A percentile compares a stretch with the other conserved stretches of the same genome.
Evolutionary conservation across 2,797 vertebrate species (phyloP).

Genomic region (Chromobotia macracanthus): DNA sequence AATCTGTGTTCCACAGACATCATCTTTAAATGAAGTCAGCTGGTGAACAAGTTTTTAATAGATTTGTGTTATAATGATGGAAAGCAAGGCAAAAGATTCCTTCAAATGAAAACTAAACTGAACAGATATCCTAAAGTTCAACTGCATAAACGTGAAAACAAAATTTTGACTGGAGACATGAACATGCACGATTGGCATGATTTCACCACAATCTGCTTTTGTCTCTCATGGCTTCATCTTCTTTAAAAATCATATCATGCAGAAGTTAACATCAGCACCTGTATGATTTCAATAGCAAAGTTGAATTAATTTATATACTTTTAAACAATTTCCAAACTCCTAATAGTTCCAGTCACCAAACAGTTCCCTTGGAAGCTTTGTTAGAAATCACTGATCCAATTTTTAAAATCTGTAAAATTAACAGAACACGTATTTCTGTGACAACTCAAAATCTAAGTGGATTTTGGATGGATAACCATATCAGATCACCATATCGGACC

Average conservation of each 20-base stretch:
- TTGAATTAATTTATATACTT: too few species aligned
- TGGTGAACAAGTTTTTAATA: not conserved
- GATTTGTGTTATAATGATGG: not conserved
- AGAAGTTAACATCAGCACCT: constrained; percentile 6
- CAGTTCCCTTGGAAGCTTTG: not conserved
- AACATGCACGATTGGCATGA: constrained; percentile 56
- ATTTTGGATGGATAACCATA: too few species aligned
- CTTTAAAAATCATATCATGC: constrained; percentile 27
- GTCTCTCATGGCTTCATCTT: constrained; percentile 12
- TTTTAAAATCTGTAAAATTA: not conserved
- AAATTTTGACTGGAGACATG: constrained; percentile 36
- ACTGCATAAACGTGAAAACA: constrained; percentile 57
- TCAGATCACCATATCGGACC: too few species aligned
- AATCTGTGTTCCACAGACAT: not conserved
- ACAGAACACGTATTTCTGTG: not conserved
- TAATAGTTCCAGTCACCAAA: not conserved
- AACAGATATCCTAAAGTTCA: constrained; percentile 50
- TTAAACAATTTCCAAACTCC: not conserved
- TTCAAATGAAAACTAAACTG: constrained; percentile 20
- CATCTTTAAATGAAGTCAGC: not conserved
- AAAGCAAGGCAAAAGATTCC: not conserved
- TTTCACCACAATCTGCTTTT: constrained; percentile 14
- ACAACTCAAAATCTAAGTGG: not conserved
- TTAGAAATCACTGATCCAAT: not conserved
- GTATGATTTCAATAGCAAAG: not conserved